phyloP scores from a whole-genome alignment of 2,113 vertebrate species.

The Phrynosoma platyrhinos region DNA sequence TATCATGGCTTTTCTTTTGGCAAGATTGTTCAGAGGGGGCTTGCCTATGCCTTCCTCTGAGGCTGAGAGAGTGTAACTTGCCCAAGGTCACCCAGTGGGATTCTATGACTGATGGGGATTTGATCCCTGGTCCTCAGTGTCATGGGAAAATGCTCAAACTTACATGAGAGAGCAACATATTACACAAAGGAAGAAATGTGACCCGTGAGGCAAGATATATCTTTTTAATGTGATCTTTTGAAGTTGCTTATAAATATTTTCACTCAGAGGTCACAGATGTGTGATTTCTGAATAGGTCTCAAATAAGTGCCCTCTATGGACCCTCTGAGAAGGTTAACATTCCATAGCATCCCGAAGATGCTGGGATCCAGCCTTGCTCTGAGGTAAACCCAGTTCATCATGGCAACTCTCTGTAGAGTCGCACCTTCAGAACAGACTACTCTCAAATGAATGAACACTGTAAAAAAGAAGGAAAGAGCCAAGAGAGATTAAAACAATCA shows the following conservation, averaged over 20 bases:
- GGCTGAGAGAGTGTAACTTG: too few species aligned
- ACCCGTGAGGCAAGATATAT: background rate
- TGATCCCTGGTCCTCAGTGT: too few species aligned
- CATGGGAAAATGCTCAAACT: background rate
- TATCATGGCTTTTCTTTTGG: too few species aligned
- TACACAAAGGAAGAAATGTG: background rate
- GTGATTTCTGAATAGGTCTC: background rate
- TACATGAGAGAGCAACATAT: background rate
- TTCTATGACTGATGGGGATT: too few species aligned
- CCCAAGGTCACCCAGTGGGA: too few species aligned
- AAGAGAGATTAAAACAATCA: conserved; percentile 69
- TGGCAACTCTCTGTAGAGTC: background rate
- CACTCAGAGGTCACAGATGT: background rate
- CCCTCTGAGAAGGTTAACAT: background rate
- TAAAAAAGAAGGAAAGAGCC: conserved; percentile 58
- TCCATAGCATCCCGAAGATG: background rate
- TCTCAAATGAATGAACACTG: conserved; percentile 13
- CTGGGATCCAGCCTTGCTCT: background rate
- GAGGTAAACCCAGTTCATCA: background rate
- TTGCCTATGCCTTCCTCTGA: too few species aligned
- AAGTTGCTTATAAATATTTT: background rate
- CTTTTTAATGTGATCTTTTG: conserved; percentile 15
- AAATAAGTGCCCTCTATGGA: background rate
- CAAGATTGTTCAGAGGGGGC: too few species aligned
- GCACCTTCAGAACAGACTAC: background rate